These are phyloP conservation scores for Erannis defoliaria DNA, from an alignment of 2,888 invertebrate species.

Conservation along the genomic window DNA sequence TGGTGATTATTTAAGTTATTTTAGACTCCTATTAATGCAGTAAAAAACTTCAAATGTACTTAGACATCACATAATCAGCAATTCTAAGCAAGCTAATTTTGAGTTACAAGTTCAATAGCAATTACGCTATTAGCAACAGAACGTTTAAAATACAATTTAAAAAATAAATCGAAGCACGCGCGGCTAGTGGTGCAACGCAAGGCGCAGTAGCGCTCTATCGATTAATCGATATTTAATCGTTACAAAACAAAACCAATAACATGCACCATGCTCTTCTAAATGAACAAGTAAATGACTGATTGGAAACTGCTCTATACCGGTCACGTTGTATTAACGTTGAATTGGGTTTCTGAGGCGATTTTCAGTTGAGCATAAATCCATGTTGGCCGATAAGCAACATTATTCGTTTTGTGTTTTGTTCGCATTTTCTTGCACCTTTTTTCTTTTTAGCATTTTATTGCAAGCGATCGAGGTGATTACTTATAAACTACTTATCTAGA, in stretches of 20 bases:
- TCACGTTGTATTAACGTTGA: slow-evolving; percentile 83
- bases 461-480: slow-evolving; percentile 26
- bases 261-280: slow-evolving; percentile 83
- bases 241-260: slow-evolving; percentile 78
- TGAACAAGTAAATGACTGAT: slow-evolving; percentile 84
- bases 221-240: slow-evolving; percentile 66
- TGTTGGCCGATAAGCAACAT: slow-evolving; percentile 72
- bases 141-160: slow-evolving; percentile 33
- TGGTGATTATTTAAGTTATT: slow-evolving; percentile 7
- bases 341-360: slow-evolving; percentile 83
- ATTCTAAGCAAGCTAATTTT: slow-evolving; percentile 4
- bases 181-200: slow-evolving; percentile 39
- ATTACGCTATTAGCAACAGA: slow-evolving; percentile 7
- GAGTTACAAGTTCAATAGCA: slow-evolving; percentile 9
- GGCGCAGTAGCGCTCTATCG: slow-evolving; percentile 52
- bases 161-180: slow-evolving; percentile 48
- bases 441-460: slow-evolving; percentile 8
- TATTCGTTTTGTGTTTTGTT: slow-evolving; percentile 63
- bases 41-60: background rate
- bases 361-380: slow-evolving; percentile 66
- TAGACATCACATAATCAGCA: background rate
- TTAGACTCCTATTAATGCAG: background rate
- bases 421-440: slow-evolving; percentile 43
- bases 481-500: background rate
- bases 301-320: slow-evolving; percentile 77